Evolutionary conservation across 2,797 vertebrate species (phyloP).

Genomic region (Falco cherrug): DNA sequence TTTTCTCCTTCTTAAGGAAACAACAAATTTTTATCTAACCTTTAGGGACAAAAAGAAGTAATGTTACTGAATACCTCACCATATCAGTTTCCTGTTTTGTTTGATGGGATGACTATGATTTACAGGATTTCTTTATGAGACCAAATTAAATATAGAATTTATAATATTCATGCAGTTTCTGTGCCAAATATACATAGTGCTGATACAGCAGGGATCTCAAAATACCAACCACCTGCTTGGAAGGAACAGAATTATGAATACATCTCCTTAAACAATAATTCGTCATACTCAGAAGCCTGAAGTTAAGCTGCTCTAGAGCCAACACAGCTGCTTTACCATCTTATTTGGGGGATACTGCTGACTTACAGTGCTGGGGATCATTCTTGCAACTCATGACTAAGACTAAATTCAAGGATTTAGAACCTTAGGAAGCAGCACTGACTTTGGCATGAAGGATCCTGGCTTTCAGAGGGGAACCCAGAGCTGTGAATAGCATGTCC

Average conservation of each 20-base stretch:
- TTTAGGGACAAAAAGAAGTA: not conserved
- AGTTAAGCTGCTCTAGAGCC: constrained; percentile 57
- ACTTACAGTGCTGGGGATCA: not conserved
- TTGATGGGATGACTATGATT: constrained; percentile 58
- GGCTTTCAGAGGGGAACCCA: not conserved
- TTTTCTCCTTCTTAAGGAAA: not conserved
- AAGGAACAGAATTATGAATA: constrained; percentile 57
- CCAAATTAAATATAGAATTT: constrained; percentile 65
- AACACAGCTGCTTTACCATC: constrained; percentile 64
- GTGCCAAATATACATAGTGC: constrained; percentile 66
- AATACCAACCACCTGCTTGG: constrained; percentile 71
- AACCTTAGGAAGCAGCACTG: not conserved
- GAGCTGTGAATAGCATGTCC: not conserved
- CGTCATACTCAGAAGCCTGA: constrained; percentile 62
- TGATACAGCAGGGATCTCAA: constrained; percentile 69
- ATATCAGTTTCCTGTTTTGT: constrained; percentile 32
- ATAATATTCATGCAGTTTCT: constrained; percentile 64
- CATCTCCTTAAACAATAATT: constrained; percentile 69
- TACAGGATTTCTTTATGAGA: constrained; percentile 55
- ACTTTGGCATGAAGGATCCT: not conserved
- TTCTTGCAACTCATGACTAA: not conserved
- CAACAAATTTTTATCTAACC: not conserved
- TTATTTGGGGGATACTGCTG: constrained; percentile 40
- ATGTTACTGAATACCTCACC: constrained; percentile 10
- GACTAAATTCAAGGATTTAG: not conserved